phyloP scores from a whole-genome alignment of 1,140 invertebrate genomes.

The Zaprionus ghesquierei region DNA sequence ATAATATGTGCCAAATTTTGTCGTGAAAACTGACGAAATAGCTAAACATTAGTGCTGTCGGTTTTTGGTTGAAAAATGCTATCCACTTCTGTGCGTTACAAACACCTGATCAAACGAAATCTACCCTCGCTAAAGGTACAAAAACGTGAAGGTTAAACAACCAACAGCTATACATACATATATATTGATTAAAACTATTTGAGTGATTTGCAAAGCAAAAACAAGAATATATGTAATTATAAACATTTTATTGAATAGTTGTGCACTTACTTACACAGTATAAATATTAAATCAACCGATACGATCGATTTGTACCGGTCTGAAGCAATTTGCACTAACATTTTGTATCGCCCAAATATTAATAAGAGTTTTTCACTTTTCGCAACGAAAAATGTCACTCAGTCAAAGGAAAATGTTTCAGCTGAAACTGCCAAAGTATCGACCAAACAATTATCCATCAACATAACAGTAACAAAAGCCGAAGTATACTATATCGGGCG shows the following conservation, averaged over 20 bases:
- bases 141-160: conserved; percentile 59
- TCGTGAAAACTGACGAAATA: no score
- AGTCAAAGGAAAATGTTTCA: conserved; percentile 57
- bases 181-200: not conserved
- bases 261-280: conserved; percentile 3
- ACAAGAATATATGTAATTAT: not conserved
- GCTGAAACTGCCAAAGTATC: conserved; percentile 26
- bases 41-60: no score
- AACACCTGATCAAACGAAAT: not conserved
- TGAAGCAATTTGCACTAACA: conserved; percentile 39
- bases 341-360: conserved; percentile 58
- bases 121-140: not conserved
- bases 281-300: not conserved
- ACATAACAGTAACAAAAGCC: conserved; percentile 18
- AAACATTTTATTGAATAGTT: not conserved
- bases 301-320: conserved; percentile 43
- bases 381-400: conserved; percentile 77
- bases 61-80: no score
- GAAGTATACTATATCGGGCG: no score
- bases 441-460: conserved; percentile 65
- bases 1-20: no score
- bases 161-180: not conserved
- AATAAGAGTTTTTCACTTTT: conserved; percentile 79
- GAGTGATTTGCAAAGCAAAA: conserved; percentile 56
- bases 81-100: not conserved